phyloP scores from a whole-genome alignment of 2,888 invertebrate species.

The Julus scanicus region DNA sequence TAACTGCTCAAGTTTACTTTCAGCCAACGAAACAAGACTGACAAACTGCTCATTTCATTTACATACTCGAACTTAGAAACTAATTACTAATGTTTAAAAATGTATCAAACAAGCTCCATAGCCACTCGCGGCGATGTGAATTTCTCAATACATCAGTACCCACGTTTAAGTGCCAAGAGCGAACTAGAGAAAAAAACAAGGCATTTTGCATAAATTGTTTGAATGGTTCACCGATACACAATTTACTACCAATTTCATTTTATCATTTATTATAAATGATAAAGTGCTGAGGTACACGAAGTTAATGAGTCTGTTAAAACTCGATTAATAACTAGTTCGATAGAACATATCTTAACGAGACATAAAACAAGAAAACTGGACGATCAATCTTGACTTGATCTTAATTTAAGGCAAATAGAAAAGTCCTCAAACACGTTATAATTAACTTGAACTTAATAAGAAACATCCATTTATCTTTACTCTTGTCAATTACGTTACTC shows the following conservation, averaged over 20 bases:
- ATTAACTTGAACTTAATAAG: slow-evolving; percentile 43
- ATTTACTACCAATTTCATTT: not conserved
- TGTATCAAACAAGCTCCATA: not conserved
- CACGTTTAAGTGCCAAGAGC: not conserved
- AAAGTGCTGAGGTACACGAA: not conserved
- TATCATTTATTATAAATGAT: slow-evolving; percentile 27
- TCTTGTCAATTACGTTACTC: slow-evolving; percentile 4
- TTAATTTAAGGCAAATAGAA: slow-evolving; percentile 7
- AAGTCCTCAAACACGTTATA: not conserved
- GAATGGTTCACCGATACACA: slow-evolving; percentile 18
- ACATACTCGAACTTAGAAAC: not conserved
- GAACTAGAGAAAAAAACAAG: not conserved
- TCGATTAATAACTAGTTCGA: not conserved
- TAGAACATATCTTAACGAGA: slow-evolving; percentile 5
- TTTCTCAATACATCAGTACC: not conserved
- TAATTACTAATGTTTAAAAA: not conserved
- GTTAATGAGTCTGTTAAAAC: not conserved
- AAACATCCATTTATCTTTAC: slow-evolving; percentile 17
- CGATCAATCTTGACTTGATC: not conserved
- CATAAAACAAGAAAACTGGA: slow-evolving; percentile 5
- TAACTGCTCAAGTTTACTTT: not conserved
- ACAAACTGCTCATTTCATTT: not conserved
- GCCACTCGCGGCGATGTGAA: not conserved
- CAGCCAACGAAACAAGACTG: not conserved
- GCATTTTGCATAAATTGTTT: slow-evolving; percentile 17